Conservation (phyloP, 2,888 invertebrate species). For the Lepas anatifera region DNA sequence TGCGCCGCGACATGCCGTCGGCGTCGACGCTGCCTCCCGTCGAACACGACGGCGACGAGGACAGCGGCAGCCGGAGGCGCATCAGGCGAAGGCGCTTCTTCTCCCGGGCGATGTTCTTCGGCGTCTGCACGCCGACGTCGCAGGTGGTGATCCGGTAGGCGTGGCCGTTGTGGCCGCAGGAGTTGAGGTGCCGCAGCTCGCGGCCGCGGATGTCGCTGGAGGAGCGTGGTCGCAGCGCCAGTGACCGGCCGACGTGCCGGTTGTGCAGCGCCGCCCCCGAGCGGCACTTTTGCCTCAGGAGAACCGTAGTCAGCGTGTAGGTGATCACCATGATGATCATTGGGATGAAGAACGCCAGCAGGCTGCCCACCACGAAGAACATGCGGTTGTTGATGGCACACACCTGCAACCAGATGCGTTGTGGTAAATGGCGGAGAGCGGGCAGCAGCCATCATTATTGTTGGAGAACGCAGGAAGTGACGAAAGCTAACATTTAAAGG, state of each 20-base stretch:
- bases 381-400: conserved; percentile 36
- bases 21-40: no score
- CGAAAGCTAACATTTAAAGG: no score
- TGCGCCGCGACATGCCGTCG: conserved; percentile 18
- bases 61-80: conserved; percentile 20
- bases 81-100: conserved; percentile 44
- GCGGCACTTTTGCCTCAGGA: conserved; percentile 34
- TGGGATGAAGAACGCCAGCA: conserved; percentile 42
- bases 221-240: conserved; percentile 18
- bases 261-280: background rate
- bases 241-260: conserved; percentile 27
- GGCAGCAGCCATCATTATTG: no score
- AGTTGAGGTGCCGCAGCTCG: conserved; percentile 12
- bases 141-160: conserved; percentile 35
- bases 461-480: no score
- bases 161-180: conserved; percentile 18
- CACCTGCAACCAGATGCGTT: conserved; percentile 24
- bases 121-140: conserved; percentile 59
- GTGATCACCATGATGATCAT: conserved; percentile 41
- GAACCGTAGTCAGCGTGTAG: conserved; percentile 39
- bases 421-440: no score
- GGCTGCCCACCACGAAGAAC: conserved; percentile 39
- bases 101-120: conserved; percentile 54
- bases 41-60: no score
- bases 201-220: conserved; percentile 15